Base-by-base conservation (phyloP, 2,113 vertebrate species). In the Ginglymostoma cirratum region DNA sequence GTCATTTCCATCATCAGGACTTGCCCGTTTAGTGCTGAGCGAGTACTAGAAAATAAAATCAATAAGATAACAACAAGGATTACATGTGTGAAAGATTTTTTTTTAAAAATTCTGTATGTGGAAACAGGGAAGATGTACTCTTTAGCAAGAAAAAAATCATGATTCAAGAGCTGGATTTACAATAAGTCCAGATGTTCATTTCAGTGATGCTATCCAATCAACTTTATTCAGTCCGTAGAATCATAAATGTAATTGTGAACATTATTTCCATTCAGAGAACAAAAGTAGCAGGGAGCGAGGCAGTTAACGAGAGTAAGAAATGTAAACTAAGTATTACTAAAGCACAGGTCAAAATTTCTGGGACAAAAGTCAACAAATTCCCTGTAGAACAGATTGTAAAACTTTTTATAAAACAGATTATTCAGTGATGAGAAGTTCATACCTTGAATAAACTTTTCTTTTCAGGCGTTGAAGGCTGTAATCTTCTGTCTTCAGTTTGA, bases 401-500 rank as follows among this genome's bases (percentile, higher is more conserved):
- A 83, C 17, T 42, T n/a, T 1, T 34, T 14, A n/a, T 78, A 78
- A 78, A 78, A 70, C 38, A 45, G 67, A 30, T 48, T 94, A 66
- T 69, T 66, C 17, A 38, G 45, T 48, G n/a, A 48, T 52, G 3
- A 52, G 45, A 0, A 0, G 30, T 42, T 96, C 97, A 97, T 97
- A 99, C 99, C 96, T 98, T 99, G 97, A 99, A 99, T 65, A 99
- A 99, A 96, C 99, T 99, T 96, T 99, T 98, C 96, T 98, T 99
- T 97, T 98, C 98, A 0, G 99, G 99, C 0, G 99, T 99, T 83
- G 99, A 99, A 0, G 98, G 98, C 97, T 99, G 99, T 66, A 99
- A 97, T 87, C 99, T 97, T 52, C 99, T 97, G 96, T 99, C 99
- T 96, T 99, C 99, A 0, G 98, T 99, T 97, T 99, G 99, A 0